A percentile compares a stretch with the other conserved stretches of the same genome.
phyloP scores from a whole-genome alignment of 2,888 invertebrate species.

The Heliconius erato region DNA sequence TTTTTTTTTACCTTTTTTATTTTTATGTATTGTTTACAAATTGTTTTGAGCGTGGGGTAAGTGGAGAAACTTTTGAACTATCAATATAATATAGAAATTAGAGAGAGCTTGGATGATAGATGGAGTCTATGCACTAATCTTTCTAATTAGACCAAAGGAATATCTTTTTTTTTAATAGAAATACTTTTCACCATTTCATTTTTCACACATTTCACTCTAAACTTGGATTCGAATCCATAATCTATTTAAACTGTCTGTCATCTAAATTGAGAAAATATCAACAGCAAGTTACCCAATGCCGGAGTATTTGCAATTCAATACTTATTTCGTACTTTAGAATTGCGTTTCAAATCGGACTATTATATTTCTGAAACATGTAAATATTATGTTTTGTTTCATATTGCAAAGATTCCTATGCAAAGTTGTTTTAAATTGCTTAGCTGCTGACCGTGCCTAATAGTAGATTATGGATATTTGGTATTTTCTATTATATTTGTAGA shows the following conservation, averaged over 20 bases:
- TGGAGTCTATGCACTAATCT: background rate
- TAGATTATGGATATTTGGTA: constrained; percentile 14
- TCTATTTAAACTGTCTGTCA: background rate
- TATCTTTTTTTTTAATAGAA: background rate
- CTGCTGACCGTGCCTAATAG: constrained; percentile 5
- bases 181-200: no score
- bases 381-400: constrained; percentile 12
- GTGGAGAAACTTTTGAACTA: no score
- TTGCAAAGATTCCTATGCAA: constrained; percentile 1
- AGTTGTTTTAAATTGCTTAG: constrained; percentile 16
- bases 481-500: background rate
- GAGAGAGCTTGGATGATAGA: no score
- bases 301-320: constrained; percentile 1
- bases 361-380: constrained; percentile 12
- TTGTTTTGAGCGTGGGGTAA: no score
- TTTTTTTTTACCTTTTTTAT: background rate
- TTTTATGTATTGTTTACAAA: background rate
- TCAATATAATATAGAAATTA: no score
- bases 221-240: background rate
- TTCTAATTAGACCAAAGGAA: background rate
- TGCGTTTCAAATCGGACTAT: background rate
- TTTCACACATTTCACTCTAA: background rate
- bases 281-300: background rate
- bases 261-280: background rate
- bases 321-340: constrained; percentile 11